Conservation (phyloP, 1,140 invertebrate species). For the Macrotrachela quadricornifera region DNA sequence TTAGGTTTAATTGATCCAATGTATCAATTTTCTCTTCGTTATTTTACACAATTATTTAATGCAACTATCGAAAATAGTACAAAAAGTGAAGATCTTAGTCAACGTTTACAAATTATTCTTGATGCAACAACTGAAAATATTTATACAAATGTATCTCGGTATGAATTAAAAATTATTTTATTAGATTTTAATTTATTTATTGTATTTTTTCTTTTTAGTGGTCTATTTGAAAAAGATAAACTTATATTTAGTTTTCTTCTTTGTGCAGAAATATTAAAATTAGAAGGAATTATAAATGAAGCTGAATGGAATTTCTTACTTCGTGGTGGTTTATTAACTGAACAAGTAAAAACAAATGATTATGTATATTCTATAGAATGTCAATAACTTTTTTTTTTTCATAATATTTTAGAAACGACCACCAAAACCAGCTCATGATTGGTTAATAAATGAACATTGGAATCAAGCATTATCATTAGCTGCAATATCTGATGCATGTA, state of each 20-base stretch:
- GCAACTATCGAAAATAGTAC: slow-evolving; percentile 25
- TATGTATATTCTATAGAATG: not conserved
- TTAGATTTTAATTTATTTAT: too few relatives aligned
- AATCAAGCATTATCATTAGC: slow-evolving; percentile 19
- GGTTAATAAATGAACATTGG: slow-evolving; percentile 18
- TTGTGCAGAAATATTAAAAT: slow-evolving; percentile 47
- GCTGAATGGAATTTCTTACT: slow-evolving; percentile 51
- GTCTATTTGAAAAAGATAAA: slow-evolving; percentile 32
- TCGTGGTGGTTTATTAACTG: slow-evolving; percentile 36
- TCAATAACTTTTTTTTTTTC: too few relatives aligned
- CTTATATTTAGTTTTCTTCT: slow-evolving; percentile 44
- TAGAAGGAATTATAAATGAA: slow-evolving; percentile 35
- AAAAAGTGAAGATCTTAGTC: slow-evolving; percentile 18
- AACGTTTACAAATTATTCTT: slow-evolving; percentile 21
- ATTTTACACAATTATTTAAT: slow-evolving; percentile 41
- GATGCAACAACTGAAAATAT: slow-evolving; percentile 35
- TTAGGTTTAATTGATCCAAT: slow-evolving; percentile 31
- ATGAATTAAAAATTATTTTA: not conserved
- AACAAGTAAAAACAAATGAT: slow-evolving; percentile 13
- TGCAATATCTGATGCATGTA: slow-evolving; percentile 17
- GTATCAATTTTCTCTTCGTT: slow-evolving; percentile 52
- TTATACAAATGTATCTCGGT: slow-evolving; percentile 31
- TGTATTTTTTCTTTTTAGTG: slow-evolving; percentile 15
- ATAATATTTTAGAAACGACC: slow-evolving; percentile 17
- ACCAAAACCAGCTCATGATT: slow-evolving; percentile 17